A percentile compares a stretch with the other conserved stretches of the same genome.
Conservation (phyloP, 2,113 vertebrate species). For the Gadus chalcogrammus region DNA sequence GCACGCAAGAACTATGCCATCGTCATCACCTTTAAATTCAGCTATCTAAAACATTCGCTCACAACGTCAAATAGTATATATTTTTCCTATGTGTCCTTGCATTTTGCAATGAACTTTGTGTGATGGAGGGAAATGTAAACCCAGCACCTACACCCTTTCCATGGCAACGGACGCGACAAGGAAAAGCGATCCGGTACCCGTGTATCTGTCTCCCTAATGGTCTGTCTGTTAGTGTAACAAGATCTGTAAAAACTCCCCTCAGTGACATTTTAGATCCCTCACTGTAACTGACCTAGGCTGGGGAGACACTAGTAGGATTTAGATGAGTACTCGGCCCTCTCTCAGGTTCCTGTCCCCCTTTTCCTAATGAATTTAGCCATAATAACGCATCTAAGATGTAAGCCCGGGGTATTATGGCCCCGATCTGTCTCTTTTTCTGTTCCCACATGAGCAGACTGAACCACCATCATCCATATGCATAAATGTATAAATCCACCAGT, state of each 20-base stretch:
- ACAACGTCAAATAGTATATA: constrained; percentile 28
- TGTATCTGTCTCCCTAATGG: constrained; percentile 82
- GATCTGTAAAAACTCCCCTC: constrained; percentile 78
- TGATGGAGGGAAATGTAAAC: constrained; percentile 75
- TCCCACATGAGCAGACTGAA: background rate
- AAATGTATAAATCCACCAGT: background rate
- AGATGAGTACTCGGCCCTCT: constrained; percentile 69
- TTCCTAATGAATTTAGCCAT: constrained; percentile 70
- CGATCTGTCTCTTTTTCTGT: constrained; percentile 32
- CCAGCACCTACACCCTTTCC: constrained; percentile 68
- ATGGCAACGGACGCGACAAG: constrained; percentile 75
- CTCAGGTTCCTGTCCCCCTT: constrained; percentile 71
- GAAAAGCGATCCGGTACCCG: constrained; percentile 80
- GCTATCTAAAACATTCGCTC: constrained; percentile 11
- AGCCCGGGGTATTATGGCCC: constrained; percentile 31
- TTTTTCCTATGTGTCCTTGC: constrained; percentile 60
- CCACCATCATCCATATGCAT: constrained; percentile 5
- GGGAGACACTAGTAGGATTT: constrained; percentile 77
- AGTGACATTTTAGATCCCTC: constrained; percentile 76
- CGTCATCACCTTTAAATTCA: background rate
- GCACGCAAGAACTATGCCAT: too few relatives aligned
- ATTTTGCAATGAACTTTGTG: constrained; percentile 76
- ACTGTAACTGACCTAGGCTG: constrained; percentile 79
- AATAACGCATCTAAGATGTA: constrained; percentile 51
- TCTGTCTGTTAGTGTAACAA: constrained; percentile 80